Evolutionary conservation across 2,113 vertebrate species (phyloP).

Genomic region (Cyprichromis sp.): DNA sequence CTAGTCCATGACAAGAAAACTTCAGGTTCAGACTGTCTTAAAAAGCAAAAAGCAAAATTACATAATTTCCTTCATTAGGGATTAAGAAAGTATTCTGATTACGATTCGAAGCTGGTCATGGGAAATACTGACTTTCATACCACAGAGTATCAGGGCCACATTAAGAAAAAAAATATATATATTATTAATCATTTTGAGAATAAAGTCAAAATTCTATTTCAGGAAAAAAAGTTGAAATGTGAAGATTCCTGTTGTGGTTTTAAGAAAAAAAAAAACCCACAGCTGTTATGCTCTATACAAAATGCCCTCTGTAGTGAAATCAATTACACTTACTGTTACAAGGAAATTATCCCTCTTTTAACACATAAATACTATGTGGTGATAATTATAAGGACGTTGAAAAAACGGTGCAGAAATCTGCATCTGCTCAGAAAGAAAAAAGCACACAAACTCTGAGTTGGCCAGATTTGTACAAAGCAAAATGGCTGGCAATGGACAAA

Average conservation of each 20-base stretch:
- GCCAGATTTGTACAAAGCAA: not conserved
- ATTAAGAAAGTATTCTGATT: not conserved
- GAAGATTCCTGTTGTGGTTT: not conserved
- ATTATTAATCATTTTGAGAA: not conserved
- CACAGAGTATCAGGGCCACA: not conserved
- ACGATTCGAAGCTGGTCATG: not conserved
- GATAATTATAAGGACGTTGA: not conserved
- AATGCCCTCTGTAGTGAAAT: not conserved
- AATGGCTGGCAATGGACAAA: not conserved
- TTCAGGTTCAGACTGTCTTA: not conserved
- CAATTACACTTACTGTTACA: not conserved
- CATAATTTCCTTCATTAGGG: not conserved
- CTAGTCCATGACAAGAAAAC: not conserved
- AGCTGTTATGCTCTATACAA: not conserved
- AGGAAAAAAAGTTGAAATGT: not conserved
- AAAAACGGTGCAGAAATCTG: not conserved
- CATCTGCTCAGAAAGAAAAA: not conserved
- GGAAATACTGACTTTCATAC: not conserved
- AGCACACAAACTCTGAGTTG: not conserved
- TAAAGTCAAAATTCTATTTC: not conserved
- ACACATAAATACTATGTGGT: not conserved
- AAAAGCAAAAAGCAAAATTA: not conserved
- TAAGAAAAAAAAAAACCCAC: accelerated
- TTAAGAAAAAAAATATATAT: not conserved
- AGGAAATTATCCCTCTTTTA: not conserved